Conservation (phyloP, 2,113 vertebrate genomes). For the Spea bombifrons region DNA sequence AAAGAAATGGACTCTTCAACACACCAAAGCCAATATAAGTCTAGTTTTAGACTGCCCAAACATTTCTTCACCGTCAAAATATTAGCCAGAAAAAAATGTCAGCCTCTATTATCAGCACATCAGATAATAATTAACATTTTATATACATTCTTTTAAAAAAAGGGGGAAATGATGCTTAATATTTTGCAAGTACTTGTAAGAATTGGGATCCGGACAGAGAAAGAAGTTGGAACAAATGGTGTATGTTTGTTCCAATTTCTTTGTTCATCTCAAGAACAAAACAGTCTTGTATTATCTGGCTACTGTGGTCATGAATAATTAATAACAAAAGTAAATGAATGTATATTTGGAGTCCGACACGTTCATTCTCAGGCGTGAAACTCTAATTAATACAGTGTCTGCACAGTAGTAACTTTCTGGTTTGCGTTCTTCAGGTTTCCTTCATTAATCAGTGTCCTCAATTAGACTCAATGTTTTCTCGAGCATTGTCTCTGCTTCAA, state of each 20-base stretch:
- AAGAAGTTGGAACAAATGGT: slow-evolving; percentile 3
- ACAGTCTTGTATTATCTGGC: slow-evolving; percentile 6
- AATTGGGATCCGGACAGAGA: too few relatives aligned
- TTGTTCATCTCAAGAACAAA: slow-evolving; percentile 8
- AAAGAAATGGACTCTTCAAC: too few relatives aligned
- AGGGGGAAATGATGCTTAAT: too few relatives aligned
- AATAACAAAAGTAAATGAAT: not conserved
- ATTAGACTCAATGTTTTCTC: slow-evolving; percentile 19
- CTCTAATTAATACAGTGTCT: not conserved
- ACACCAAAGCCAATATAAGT: too few relatives aligned
- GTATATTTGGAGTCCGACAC: not conserved
- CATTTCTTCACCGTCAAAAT: too few relatives aligned
- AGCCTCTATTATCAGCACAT: too few relatives aligned
- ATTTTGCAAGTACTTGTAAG: too few relatives aligned
- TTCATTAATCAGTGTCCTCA: slow-evolving; percentile 9
- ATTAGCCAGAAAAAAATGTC: too few relatives aligned
- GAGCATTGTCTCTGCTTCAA: slow-evolving; percentile 22
- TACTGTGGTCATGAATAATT: not conserved
- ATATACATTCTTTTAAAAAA: too few relatives aligned
- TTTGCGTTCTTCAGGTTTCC: not conserved
- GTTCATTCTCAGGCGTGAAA: not conserved
- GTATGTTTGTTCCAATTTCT: slow-evolving; percentile 16
- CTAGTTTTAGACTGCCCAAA: too few relatives aligned
- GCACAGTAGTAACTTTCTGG: slow-evolving; percentile 12
- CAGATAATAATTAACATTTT: too few relatives aligned